Evolutionary conservation across 2,113 vertebrate species (phyloP), one percentile per base, ranked within the genome.

Genomic region (Sorex araneus): DNA sequence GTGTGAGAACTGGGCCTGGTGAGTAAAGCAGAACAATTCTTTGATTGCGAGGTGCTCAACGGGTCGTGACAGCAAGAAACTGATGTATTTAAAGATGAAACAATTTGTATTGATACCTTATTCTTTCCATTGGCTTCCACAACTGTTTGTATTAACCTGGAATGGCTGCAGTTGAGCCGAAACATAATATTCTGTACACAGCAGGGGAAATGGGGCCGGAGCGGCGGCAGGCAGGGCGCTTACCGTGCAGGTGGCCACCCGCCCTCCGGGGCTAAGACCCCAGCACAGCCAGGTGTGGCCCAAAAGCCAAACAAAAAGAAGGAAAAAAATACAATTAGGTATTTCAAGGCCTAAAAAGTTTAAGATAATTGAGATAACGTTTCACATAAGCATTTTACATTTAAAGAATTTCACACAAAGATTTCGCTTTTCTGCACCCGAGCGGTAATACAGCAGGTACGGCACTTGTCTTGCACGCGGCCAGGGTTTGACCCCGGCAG

Each of bases 91-190:
- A 80, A 30, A 66, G 64, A 66, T 13, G 85, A 69, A 82, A 30
- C 18, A 87, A 50, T 77, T 78, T 84, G 8, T 76, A 19, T 36
- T 79, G 34, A 88, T 70, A 57, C 25, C 1, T 81, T 66, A 73
- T 21, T 78, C 50, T 15, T 50, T 28, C 74, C 6, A 50, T 87
- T 92, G 66, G 36, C 60, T 75, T 76, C 40, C 43, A 63, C 6
- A 84, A 11, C 4, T 85, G 1, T 40, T 67, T 92, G 57, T 90
- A 90, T 64, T 83, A 70, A 66, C 9, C 30, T 78, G 69, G 91
- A 76, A 32, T 76, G 32, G 78, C n/a, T 79, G 11, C 88, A 30
- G 71, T 69, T 28, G 23, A 34, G 12, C 70, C 15, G 66, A 78
- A 87, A 50, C 63, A 18, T 60, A 60, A 50, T 45, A 69, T 0